phyloP scores from a whole-genome alignment of 2,888 invertebrate species.

The Archaeoteleia sp. region DNA sequence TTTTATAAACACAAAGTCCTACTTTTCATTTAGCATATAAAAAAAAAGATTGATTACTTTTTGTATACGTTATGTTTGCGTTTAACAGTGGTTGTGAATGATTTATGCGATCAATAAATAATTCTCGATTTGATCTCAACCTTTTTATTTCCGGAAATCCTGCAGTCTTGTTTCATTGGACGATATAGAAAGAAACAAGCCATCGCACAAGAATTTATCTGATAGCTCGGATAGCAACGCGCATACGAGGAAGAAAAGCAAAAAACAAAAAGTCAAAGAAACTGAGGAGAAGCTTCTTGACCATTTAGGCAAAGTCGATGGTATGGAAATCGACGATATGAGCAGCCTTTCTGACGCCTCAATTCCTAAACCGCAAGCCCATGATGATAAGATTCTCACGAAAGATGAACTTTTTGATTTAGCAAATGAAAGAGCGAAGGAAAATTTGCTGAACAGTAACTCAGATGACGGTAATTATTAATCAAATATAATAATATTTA shows the following conservation, averaged over 20 bases:
- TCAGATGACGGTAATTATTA: conserved; percentile 44
- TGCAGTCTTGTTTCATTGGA: too few relatives aligned
- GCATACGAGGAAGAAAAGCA: conserved; percentile 41
- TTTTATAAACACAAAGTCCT: too few relatives aligned
- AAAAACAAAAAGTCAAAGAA: conserved; percentile 49
- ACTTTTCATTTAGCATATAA: too few relatives aligned
- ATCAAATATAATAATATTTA: too few relatives aligned
- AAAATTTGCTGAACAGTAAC: conserved; percentile 46
- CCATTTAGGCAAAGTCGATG: conserved; percentile 60
- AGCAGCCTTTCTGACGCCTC: conserved; percentile 19
- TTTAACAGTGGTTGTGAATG: too few relatives aligned
- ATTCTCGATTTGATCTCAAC: too few relatives aligned
- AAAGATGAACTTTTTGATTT: conserved; percentile 42
- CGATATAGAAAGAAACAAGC: conserved; percentile 29
- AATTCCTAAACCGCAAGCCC: neutral
- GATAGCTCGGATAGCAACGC: conserved; percentile 57
- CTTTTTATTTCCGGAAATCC: too few relatives aligned
- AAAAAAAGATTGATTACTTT: too few relatives aligned
- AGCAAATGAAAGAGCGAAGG: conserved; percentile 52
- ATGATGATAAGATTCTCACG: conserved; percentile 27
- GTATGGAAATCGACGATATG: conserved; percentile 38
- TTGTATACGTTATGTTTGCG: too few relatives aligned
- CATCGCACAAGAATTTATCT: conserved; percentile 18
- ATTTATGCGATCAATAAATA: too few relatives aligned
- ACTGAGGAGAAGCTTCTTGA: conserved; percentile 61